Base-by-base conservation (phyloP, 2,113 vertebrate species). In the Nibea coibor region DNA sequence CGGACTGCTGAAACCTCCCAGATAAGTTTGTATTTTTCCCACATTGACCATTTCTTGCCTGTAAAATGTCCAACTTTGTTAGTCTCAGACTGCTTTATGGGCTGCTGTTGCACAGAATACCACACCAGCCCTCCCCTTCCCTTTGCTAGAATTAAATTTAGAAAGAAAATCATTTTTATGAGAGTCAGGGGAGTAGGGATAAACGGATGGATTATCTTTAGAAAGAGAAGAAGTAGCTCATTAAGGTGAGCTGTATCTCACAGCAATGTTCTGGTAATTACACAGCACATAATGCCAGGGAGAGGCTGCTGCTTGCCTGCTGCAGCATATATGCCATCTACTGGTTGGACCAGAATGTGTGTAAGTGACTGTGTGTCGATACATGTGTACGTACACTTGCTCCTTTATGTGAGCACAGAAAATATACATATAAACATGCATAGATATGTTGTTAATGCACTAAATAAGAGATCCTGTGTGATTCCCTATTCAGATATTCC, bases 141-240 rank as follows among this genome's bases (percentile, higher is more conserved):
- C 79, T 83, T 85, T 62, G 57, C 76, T 63, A 20, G 87, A 89
- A 93, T 94, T 93, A 91, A 88, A 92, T 93, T 92, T 92, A 92
- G 86, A 82, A 82, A 80, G 89, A 89, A 92, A 91, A 93, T 85
- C 39, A 92, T 92, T 94, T 92, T 92, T 94, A 95, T 87, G 93
- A 93, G 94, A 96, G 90, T 78, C 92, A 89, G 91, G 93, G 92
- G 95, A 96, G 89, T 89, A 90, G 76, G 91, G 89, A 91, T 93
- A 93, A 94, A 90, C 70, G 89, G 89, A 82, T 92, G 88, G 87
- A 92, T 93, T 92, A 92, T 91, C 91, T 92, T 89, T 87, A 83
- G 91, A 89, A 91, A 92, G 90, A 92, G 88, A 92, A 87, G 77
- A 88, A 91, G 81, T 87, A 82, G 92, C 90, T 94, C 91, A 93